Percentiles rank a stretch among this genome's conserved stretches.
These are phyloP conservation scores for Camponotus pennsylvanicus DNA, from an alignment of 1,140 invertebrate species.

Conservation along the genomic window DNA sequence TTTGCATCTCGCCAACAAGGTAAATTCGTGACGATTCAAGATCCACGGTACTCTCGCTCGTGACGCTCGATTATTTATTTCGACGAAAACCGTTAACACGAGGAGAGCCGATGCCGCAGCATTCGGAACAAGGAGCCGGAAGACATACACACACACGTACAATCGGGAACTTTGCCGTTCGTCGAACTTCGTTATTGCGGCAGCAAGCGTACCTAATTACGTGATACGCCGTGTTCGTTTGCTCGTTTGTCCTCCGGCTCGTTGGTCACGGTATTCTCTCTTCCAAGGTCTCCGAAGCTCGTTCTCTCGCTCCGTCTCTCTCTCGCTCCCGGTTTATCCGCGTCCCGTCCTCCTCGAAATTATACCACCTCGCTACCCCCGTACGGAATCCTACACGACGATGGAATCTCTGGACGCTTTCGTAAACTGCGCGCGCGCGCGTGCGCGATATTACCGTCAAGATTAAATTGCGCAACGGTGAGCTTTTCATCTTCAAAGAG, in stretches of 20 bases:
- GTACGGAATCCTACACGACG: slow-evolving; percentile 36
- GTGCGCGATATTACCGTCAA: slow-evolving; percentile 71
- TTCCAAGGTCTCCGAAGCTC: slow-evolving; percentile 52
- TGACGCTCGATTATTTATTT: slow-evolving; percentile 45
- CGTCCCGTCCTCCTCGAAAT: slow-evolving; percentile 27
- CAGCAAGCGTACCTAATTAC: slow-evolving; percentile 76
- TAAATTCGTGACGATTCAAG: slow-evolving; percentile 25
- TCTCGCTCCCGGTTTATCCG: not conserved
- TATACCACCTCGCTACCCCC: not conserved
- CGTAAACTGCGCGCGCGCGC: slow-evolving; percentile 69
- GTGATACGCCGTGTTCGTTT: slow-evolving; percentile 74
- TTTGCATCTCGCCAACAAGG: slow-evolving; percentile 13
- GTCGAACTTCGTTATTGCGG: slow-evolving; percentile 66
- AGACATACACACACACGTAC: not conserved
- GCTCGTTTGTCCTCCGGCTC: slow-evolving; percentile 73
- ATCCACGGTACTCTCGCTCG: not conserved
- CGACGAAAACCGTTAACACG: slow-evolving; percentile 17
- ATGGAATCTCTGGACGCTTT: slow-evolving; percentile 68
- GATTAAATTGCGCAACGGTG: slow-evolving; percentile 78
- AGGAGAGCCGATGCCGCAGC: not conserved
- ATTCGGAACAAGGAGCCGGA: slow-evolving; percentile 10
- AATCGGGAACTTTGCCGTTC: slow-evolving; percentile 17
- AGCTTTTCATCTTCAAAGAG: slow-evolving; percentile 80
- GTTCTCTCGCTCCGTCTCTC: not conserved
- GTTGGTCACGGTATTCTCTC: slow-evolving; percentile 59